Evolutionary conservation across 92 coral and sea anemone species (phyloP).

Genomic region (Montipora capitata): DNA sequence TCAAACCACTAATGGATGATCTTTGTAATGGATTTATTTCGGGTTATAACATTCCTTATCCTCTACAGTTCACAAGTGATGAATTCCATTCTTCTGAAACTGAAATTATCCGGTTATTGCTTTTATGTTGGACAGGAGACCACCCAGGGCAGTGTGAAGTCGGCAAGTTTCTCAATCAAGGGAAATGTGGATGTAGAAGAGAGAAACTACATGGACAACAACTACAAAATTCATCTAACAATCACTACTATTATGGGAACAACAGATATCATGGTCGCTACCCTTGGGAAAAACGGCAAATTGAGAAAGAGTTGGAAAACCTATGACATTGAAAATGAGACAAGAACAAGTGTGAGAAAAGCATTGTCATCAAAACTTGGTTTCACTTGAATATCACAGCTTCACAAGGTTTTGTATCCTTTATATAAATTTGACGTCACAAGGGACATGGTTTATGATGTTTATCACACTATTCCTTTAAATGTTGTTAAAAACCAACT

Average conservation of each 20-base stretch:
- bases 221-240: neutral
- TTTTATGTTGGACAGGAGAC: slow-evolving; percentile 80
- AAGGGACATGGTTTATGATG: too few species aligned
- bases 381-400: too few species aligned
- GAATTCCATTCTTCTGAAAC: slow-evolving; percentile 16
- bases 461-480: too few species aligned
- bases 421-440: too few species aligned
- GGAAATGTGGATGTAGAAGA: slow-evolving; percentile 80
- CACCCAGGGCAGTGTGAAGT: slow-evolving; percentile 85
- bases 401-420: too few species aligned
- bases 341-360: too few species aligned
- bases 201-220: slow-evolving; percentile 78
- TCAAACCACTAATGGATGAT: slow-evolving; percentile 73
- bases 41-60: slow-evolving; percentile 55
- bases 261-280: slow-evolving; percentile 77
- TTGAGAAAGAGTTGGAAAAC: too few species aligned
- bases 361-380: too few species aligned
- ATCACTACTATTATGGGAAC: slow-evolving; percentile 78
- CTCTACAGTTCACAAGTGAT: slow-evolving; percentile 15
- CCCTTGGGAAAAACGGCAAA: too few species aligned
- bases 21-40: slow-evolving; percentile 68
- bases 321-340: too few species aligned
- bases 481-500: too few species aligned
- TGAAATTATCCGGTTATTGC: slow-evolving; percentile 68
- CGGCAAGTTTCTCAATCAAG: slow-evolving; percentile 63